A percentile compares a stretch with the other conserved stretches of the same genome.
phyloP scores from a whole-genome alignment of 2,797 vertebrate genomes.

The Clamator glandarius region DNA sequence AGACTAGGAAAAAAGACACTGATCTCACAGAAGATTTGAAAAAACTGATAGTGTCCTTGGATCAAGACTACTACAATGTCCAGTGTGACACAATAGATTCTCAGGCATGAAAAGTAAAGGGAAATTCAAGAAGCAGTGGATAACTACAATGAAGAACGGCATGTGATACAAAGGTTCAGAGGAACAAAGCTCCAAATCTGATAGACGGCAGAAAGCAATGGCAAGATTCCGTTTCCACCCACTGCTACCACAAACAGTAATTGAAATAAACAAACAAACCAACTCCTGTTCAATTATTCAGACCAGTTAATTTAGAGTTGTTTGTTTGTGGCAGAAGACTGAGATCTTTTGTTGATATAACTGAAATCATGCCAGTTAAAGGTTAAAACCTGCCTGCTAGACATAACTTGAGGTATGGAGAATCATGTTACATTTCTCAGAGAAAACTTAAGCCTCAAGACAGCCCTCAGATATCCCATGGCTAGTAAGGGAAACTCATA shows the following conservation, averaged over 20 bases:
- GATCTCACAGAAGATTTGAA: not conserved
- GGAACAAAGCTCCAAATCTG: not conserved
- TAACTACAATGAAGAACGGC: not conserved
- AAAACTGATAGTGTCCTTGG: not conserved
- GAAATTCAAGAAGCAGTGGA: not conserved
- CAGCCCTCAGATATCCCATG: not conserved
- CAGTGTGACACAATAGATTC: not conserved
- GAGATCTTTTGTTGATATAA: slow-evolving; percentile 61
- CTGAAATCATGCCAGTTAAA: slow-evolving; percentile 40
- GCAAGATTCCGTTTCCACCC: slow-evolving; percentile 45
- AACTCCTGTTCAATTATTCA: slow-evolving; percentile 51
- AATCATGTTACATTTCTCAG: not conserved
- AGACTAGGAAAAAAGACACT: not conserved
- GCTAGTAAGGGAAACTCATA: not conserved
- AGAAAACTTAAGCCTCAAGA: not conserved
- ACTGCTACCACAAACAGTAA: slow-evolving; percentile 63
- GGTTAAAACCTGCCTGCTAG: slow-evolving; percentile 50
- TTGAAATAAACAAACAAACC: slow-evolving; percentile 65
- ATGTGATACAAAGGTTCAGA: not conserved
- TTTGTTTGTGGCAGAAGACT: slow-evolving; percentile 46
- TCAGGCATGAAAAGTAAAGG: slow-evolving; percentile 1
- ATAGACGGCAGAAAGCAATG: not conserved
- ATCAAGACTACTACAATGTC: not conserved
- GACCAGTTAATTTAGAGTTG: slow-evolving; percentile 52
- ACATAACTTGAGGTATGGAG: not conserved